These are phyloP conservation scores for Botia almorhae DNA, from an alignment of 2,797 vertebrate species.

Conservation along the genomic window DNA sequence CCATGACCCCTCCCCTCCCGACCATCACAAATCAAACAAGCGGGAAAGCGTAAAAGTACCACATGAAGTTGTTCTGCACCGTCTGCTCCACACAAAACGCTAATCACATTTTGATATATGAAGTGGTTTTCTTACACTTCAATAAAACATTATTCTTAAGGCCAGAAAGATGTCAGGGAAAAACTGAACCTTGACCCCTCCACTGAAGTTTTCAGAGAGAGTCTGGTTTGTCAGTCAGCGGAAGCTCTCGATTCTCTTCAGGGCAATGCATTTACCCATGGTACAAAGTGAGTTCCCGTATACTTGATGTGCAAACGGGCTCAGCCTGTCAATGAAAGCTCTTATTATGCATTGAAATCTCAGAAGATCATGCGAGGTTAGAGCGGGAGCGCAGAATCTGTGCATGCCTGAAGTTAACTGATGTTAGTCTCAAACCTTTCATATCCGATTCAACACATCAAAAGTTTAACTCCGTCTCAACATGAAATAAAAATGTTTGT, in stretches of 20 bases:
- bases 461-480: slow-evolving; percentile 8
- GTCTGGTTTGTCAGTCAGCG: slow-evolving; percentile 73
- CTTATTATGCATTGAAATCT: slow-evolving; percentile 71
- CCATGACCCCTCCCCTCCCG: slow-evolving; percentile 34
- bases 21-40: slow-evolving; percentile 27
- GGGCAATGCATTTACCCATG: slow-evolving; percentile 70
- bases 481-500: slow-evolving; percentile 18
- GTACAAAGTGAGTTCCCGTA: slow-evolving; percentile 67
- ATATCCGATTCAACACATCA: slow-evolving; percentile 69
- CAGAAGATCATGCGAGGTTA: slow-evolving; percentile 74
- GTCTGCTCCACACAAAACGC: slow-evolving; percentile 8
- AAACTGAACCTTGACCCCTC: slow-evolving; percentile 71
- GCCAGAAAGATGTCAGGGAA: slow-evolving; percentile 43
- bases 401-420: slow-evolving; percentile 69
- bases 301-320: slow-evolving; percentile 69
- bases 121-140: slow-evolving; percentile 54
- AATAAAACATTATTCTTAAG: slow-evolving; percentile 67
- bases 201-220: slow-evolving; percentile 69
- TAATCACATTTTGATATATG: slow-evolving; percentile 38
- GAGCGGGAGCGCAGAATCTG: slow-evolving; percentile 67
- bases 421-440: slow-evolving; percentile 68
- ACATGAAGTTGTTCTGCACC: slow-evolving; percentile 39
- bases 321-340: slow-evolving; percentile 72
- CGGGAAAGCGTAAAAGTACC: slow-evolving; percentile 1
- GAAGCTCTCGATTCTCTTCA: slow-evolving; percentile 65